Evolutionary conservation across 2,113 vertebrate genomes (phyloP), one percentile per base, ranked within the genome.

Genomic region (Condylura cristata): DNA sequence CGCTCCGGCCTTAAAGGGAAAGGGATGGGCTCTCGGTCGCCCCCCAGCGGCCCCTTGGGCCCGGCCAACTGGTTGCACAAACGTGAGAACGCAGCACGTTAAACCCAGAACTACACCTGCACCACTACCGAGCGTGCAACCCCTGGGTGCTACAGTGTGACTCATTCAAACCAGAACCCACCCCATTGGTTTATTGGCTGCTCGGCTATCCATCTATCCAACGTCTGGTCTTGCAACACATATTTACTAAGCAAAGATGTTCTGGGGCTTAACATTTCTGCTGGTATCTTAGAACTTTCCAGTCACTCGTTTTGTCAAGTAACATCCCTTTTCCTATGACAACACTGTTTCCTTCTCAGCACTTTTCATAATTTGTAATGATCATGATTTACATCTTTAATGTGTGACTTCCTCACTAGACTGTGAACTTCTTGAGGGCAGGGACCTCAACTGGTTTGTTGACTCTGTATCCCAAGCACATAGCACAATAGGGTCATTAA

Each of bases 1-100:
- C 95, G 89, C 74, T 53, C 16, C 20, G 8, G 60, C 41, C 86
- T 97, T 97, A 97, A 97, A 97, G 96, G 96, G 85, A 95, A 95
- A 51, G 2, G 2, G 6, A 7, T 26, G 79, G 1, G 72, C 76
- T 93, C 94, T 94, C 44, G 48, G 84, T n/a, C 76, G 89, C 92
- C 90, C 61, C 56, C 91, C 6, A 76, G 94, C 66, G 91, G 89
- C 32, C 24, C 5, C 16, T 65, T 0, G 30, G n/a, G 5, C 14
- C 71, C 9, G 20, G 39, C 10, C 5, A 30, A 16, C 24, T 46
- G 8, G 44, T 71, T 92, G 26, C 28, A 30, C 39, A 4, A 0
- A 16, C 8, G 16, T 13, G 68, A 86, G 51, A 63, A 17, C 18
- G 22, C 81, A 39, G 48, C 22, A 4, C 6, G 0, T 32, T 26